Evolutionary conservation across 2,797 vertebrate genomes (phyloP), one percentile per base, ranked within the genome.

Genomic region (Cephalopachus bancanus): DNA sequence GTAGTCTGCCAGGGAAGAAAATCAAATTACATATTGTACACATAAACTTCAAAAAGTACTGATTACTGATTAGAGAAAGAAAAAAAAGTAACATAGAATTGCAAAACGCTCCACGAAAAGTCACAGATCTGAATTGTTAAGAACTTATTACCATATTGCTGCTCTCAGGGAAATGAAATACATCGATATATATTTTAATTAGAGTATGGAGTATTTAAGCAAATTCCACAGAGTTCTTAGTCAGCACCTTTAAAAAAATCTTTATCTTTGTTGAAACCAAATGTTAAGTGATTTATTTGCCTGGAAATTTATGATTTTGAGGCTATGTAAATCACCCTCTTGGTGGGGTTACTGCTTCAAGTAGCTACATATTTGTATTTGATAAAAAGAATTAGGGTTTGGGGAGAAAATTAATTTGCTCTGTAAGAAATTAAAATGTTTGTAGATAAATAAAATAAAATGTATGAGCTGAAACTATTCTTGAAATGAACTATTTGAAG

Each of bases 151-250:
- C 90, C 97, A 98, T 97, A 96, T 79, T 97, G 96, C 98, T 97
- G 96, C 87, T 96, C 95, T 98, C 97, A 97, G 98, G 97, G 93
- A 98, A 98, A 97, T 30, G 93, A 93, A 98, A 88, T 86, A 83
- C 93, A 97, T 97, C 95, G 92, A 72, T 96, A 97, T 97, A 93
- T 96, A 97, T 97, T 98, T 98, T 98, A 98, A 98, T 98, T 98
- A 98, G 98, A 98, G 95, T 69, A 88, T 93, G 95, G 98, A 96
- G 59, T 97, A 93, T 97, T 97, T 97, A 86, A 96, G 83, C 95
- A 93, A 74, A 98, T 97, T 96, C 86, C 91, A 60, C 57, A 86
- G 95, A 90, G 65, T 89, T 98, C 97, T 98, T 98, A 98, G 96
- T 98, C 98, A 98, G 98, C 98, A 98, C 78, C 97, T 97, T 96